phyloP scores from a whole-genome alignment of 2,113 vertebrate species.

The Rhinolophus ferrumequinum region DNA sequence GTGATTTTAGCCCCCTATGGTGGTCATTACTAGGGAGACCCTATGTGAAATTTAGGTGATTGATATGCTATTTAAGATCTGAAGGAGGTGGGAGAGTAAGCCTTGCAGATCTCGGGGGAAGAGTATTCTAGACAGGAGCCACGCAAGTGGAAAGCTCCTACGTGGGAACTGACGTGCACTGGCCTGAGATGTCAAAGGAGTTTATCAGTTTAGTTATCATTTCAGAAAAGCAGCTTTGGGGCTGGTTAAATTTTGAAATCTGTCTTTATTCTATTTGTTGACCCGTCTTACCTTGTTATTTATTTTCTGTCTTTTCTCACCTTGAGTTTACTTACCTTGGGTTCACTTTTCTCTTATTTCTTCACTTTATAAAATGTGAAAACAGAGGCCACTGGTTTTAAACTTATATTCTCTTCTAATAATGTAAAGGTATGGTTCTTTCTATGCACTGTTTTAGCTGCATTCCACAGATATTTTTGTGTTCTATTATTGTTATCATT shows the following conservation, averaged over 20 bases:
- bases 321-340: not conserved
- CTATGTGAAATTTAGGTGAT: not conserved
- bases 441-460: not conserved
- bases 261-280: not conserved
- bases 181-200: not conserved
- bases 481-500: not conserved
- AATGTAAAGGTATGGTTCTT: not conserved
- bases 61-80: not conserved
- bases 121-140: not conserved
- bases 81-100: not conserved
- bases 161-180: not conserved
- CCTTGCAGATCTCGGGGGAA: not conserved
- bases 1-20: not conserved
- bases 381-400: not conserved
- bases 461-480: not conserved
- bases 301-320: not conserved
- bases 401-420: not conserved
- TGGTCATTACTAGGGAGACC: not conserved
- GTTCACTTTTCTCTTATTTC: not conserved
- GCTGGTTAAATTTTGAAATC: not conserved
- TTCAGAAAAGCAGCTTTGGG: not conserved
- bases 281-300: not conserved
- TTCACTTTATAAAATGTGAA: not conserved
- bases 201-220: not conserved
- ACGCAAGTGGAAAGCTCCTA: not conserved